These are phyloP conservation scores for Anarsia innoxiella DNA, from an alignment of 2,888 invertebrate species.

Conservation along the genomic window DNA sequence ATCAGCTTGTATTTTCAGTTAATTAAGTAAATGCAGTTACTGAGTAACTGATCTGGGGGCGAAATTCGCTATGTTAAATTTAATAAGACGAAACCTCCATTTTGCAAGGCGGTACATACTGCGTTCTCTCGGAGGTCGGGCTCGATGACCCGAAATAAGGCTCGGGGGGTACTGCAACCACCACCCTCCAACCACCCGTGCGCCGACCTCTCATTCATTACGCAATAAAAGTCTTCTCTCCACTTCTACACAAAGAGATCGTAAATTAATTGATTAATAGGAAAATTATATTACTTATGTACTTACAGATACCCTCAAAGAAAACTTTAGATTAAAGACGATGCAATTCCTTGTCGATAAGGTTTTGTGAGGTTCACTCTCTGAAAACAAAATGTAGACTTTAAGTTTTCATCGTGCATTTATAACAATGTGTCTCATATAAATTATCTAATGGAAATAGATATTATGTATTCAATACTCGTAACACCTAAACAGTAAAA, in stretches of 20 bases:
- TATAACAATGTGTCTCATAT: too few species aligned
- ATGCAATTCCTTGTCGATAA: too few species aligned
- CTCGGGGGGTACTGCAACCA: constrained; percentile 54
- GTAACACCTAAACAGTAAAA: too few species aligned
- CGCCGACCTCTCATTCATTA: constrained; percentile 72
- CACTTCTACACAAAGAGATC: constrained; percentile 21
- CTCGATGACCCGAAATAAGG: constrained; percentile 75
- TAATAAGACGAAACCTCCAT: constrained; percentile 64
- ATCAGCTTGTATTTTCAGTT: constrained; percentile 6
- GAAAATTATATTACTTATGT: too few species aligned
- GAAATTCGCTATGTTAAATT: constrained; percentile 29
- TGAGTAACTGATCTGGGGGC: constrained; percentile 8
- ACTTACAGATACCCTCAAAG: too few species aligned
- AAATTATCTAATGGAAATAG: too few species aligned
- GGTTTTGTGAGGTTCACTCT: too few species aligned
- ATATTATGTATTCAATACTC: too few species aligned
- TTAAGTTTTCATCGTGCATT: too few species aligned
- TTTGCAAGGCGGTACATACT: constrained; percentile 59
- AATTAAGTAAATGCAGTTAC: constrained; percentile 3
- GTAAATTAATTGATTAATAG: constrained; percentile 22
- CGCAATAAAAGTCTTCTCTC: constrained; percentile 59
- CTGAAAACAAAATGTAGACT: too few species aligned
- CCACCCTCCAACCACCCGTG: constrained; percentile 38
- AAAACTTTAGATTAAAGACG: too few species aligned
- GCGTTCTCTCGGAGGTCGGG: constrained; percentile 58